These are phyloP conservation scores for Perognathus longimembris DNA, from an alignment of 2,113 vertebrate genomes.

Conservation along the genomic window DNA sequence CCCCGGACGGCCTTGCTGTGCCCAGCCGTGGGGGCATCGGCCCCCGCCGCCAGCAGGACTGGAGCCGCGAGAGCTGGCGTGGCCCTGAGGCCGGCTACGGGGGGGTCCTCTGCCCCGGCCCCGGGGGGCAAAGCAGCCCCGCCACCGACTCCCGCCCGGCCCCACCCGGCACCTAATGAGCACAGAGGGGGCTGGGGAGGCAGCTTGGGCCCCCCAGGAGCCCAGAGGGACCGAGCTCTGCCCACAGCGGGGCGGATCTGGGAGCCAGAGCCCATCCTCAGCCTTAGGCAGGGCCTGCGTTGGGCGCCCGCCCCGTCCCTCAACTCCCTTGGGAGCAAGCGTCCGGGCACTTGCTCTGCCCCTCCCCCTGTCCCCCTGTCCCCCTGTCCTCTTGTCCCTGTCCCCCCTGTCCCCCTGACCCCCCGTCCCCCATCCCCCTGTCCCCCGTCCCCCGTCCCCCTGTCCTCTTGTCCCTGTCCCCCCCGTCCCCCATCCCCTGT, in stretches of 20 bases:
- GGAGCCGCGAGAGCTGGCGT: no score
- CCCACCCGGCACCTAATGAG: rapidly evolving
- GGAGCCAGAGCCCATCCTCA: no score
- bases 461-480: background rate
- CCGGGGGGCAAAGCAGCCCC: background rate
- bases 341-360: no score
- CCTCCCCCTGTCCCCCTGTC: background rate
- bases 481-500: no score
- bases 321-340: background rate
- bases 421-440: background rate
- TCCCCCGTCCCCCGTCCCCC: rapidly evolving
- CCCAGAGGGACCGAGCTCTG: background rate
- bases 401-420: background rate
- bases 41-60: background rate
- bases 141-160: rapidly evolving
- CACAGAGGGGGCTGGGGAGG: background rate
- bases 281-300: background rate
- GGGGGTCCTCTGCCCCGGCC: no score
- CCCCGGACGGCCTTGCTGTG: rapidly evolving
- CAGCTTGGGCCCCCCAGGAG: background rate
- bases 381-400: background rate
- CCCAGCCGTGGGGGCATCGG: background rate
- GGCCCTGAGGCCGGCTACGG: no score
- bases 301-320: rapidly evolving
- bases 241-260: rapidly evolving